phyloP scores from a whole-genome alignment of 2,113 vertebrate genomes.

The Spea multiplicata region DNA sequence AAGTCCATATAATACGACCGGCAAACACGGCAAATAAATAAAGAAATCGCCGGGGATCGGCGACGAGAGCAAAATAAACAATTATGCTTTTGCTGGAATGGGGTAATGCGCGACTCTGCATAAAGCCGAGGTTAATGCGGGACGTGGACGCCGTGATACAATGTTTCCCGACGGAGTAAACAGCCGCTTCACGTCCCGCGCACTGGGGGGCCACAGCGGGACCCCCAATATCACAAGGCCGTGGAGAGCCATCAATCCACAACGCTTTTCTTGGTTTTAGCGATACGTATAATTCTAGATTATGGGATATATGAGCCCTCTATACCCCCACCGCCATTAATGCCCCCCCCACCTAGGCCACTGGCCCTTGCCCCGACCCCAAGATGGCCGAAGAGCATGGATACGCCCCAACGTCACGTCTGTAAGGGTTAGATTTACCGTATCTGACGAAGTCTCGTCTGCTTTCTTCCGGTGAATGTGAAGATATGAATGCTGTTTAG shows the following conservation, averaged over 20 bases:
- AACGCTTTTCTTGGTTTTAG: no score
- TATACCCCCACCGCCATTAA: no score
- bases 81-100: conserved; percentile 34
- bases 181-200: background rate
- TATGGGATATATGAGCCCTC: no score
- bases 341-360: no score
- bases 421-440: conserved; percentile 62
- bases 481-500: conserved; percentile 71
- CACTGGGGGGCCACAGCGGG: background rate
- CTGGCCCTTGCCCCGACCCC: no score
- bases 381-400: no score
- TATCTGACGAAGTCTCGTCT: conserved; percentile 49
- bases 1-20: conserved; percentile 66
- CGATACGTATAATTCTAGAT: no score
- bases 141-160: background rate
- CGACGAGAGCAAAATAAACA: background rate
- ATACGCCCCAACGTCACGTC: no score
- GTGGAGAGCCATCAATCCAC: no score
- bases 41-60: conserved; percentile 2
- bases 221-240: no score
- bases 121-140: background rate
- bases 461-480: conserved; percentile 65
- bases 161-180: background rate
- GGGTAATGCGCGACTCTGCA: background rate
- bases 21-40: conserved; percentile 8